Evolutionary conservation across 2,113 vertebrate species (phyloP), one percentile per base, ranked within the genome.

Genomic region (Emberiza fucata): DNA sequence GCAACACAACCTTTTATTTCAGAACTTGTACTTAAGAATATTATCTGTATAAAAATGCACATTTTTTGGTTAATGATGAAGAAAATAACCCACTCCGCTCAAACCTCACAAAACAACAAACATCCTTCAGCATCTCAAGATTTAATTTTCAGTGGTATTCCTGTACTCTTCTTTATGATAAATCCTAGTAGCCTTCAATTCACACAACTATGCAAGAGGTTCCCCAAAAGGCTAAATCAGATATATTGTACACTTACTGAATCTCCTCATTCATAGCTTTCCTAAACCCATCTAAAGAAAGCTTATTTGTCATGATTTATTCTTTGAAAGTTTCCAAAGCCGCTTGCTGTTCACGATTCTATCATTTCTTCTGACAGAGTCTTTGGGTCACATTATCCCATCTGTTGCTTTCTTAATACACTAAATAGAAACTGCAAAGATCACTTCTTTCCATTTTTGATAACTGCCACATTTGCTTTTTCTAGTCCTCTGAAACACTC

Each of bases 341-440:
- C 48, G 31, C 79, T 95, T 88, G 82, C 86, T 86, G 92, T 90
- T 97, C 90, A 96, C 56, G n/a, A 94, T 78, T 93, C 90, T 78
- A 92, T 93, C 53, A 88, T 88, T 80, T 86, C 86, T 95, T 93
- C 83, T 94, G 92, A 92, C 90, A 96, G 75, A 76, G 90, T 75
- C 90, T 92, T 79, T 78, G 48, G 95, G 95, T 95, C 96, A 92
- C 56, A 75, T 77, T 68, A 88, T 51, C 72, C 96, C 92, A 95
- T 96, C 92, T 96, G 94, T 48, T 96, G 87, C 88, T 93, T 95
- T 92, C 69, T 80, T 95, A 82, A 86, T 92, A 68, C n/a, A 77
- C 68, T 29, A 78, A 93, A 86, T 24, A 82, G 82, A 88, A 94
- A 86, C 51, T 51, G 76, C 85, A 88, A 95, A 95, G 88, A 96